phyloP scores from a whole-genome alignment of 2,888 invertebrate genomes.

The Willowsia nigromaculata region DNA sequence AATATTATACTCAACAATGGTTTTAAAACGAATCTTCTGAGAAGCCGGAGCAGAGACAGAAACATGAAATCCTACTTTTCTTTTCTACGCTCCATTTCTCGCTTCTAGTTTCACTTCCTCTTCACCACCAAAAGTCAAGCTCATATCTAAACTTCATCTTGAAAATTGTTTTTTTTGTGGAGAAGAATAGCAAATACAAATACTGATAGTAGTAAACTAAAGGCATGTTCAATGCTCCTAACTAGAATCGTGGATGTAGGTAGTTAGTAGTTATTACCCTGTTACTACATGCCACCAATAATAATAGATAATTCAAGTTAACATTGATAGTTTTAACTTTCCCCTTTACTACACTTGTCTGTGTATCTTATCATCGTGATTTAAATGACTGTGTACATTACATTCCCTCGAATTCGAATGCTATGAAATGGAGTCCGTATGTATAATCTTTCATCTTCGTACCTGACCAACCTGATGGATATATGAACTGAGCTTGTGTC shows the following conservation, averaged over 20 bases:
- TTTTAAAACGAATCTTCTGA: no score
- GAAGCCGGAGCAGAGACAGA: not conserved
- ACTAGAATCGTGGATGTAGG: not conserved
- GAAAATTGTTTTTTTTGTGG: not conserved
- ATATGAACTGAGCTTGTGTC: constrained; percentile 22
- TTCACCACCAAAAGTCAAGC: not conserved
- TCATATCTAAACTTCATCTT: not conserved
- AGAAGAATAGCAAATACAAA: not conserved
- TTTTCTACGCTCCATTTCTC: not conserved
- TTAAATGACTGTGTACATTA: not conserved
- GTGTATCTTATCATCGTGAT: constrained; percentile 13
- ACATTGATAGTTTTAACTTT: constrained; percentile 1
- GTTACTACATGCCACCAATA: not conserved
- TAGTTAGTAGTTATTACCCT: not conserved
- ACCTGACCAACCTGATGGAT: constrained; percentile 36
- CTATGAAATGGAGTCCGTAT: no score
- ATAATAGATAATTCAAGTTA: not conserved
- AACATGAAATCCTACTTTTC: not conserved
- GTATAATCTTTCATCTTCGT: constrained; percentile 8
- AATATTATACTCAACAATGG: not conserved
- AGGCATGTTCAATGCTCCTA: not conserved
- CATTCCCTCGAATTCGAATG: no score
- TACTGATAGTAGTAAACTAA: not conserved
- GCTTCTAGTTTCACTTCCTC: constrained; percentile 1
- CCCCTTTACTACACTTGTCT: constrained; percentile 8